Evolutionary conservation across 1,140 invertebrate genomes (phyloP), one percentile per base, ranked within the genome.

Genomic region (Oreohelix idahoensis): DNA sequence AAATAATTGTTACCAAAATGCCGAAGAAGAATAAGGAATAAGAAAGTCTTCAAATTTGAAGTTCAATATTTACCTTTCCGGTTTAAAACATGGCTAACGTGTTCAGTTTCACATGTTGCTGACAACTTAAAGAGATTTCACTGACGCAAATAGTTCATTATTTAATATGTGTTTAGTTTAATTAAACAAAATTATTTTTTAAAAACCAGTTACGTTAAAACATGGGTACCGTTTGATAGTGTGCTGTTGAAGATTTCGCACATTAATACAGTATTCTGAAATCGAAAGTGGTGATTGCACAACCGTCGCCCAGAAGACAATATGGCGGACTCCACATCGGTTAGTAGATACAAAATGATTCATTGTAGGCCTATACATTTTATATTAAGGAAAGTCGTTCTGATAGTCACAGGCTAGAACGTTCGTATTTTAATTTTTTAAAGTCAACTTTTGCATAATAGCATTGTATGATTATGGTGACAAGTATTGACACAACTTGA

Each of bases 221-320:
- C 5, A 75, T 79, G 53, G 36, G 11, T 11, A n/a, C 8, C 11
- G 15, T 38, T 93, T 88, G 86, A 45, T 13, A 75, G 42, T 23
- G 5, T 23, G 20, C 11, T 10, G 2, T 26, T 5, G 2, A 49
- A 42, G 38, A 42, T 42, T 42, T 42, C 1, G 8, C 35, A 11
- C 45, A 26, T 38, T 10, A 66, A 66, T 32, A 10, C 23, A 66
- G 71, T 38, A 39, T 23, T 11, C 36, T 74, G 71, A 74, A 74
- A 74, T 74, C 71, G 71, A 74, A 74, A 74, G 71, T 74, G 38
- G 36, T 49, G 71, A 74, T 74, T 74, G 71, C 71, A 74, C 71
- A 39, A 74, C 71, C 71, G 10, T 10, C 71, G 42, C 11, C 23
- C 38, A 35, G 0, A 20, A 8, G 39, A 42, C n/a, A 49, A 42